Evolutionary conservation across 2,888 invertebrate genomes (phyloP).

Genomic region (Lepetodrilus schrolli): DNA sequence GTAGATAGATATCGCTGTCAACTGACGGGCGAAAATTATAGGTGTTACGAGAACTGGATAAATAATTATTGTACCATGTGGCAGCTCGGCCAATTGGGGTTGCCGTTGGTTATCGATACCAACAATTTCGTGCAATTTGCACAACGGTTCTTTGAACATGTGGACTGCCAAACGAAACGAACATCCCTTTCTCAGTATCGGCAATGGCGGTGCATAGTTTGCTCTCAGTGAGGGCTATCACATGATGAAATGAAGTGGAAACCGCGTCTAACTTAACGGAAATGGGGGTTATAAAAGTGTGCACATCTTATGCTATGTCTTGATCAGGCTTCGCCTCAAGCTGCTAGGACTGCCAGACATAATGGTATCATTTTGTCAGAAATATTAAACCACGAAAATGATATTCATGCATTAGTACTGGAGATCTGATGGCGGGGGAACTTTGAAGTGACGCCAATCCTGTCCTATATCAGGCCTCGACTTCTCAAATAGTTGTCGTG

Average conservation of each 20-base stretch:
- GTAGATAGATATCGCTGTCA: neutral
- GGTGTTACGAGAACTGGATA: neutral
- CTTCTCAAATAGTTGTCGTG: neutral
- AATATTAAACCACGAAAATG: conserved; percentile 20
- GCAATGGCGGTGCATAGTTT: neutral
- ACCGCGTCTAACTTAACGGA: conserved; percentile 7
- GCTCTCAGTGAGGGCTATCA: neutral
- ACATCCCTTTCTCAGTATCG: neutral
- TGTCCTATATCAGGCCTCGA: conserved; percentile 15
- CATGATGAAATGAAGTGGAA: neutral
- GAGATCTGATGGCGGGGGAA: neutral
- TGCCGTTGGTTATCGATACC: neutral
- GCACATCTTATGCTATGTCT: neutral
- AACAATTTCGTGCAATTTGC: neutral
- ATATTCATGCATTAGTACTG: neutral
- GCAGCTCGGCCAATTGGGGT: neutral
- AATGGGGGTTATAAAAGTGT: conserved; percentile 21
- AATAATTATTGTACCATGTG: neutral
- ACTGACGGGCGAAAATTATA: neutral
- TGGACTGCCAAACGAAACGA: conserved; percentile 4
- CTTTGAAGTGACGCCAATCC: conserved; percentile 16
- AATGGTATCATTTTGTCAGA: conserved; percentile 6
- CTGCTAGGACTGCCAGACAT: neutral
- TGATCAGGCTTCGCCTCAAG: neutral
- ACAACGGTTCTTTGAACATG: neutral